phyloP scores from a whole-genome alignment of 2,888 invertebrate species.

The Neoaliturus tenellus region DNA sequence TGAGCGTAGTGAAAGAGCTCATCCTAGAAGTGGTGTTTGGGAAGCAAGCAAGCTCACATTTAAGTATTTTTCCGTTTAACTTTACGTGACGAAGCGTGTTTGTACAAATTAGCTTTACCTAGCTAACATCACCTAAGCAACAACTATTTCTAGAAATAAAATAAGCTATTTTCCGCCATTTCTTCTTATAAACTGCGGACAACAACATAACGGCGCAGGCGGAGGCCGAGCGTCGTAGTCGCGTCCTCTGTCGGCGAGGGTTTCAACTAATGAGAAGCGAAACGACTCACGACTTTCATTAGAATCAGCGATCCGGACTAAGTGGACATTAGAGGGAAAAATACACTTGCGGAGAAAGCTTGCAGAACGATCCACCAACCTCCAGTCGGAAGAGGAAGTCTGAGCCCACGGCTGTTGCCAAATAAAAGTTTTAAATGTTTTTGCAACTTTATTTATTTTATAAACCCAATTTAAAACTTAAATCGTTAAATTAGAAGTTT shows the following conservation, averaged over 20 bases:
- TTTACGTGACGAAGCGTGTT: no score
- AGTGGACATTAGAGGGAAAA: constrained; percentile 19
- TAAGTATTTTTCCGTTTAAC: no score
- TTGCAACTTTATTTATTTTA: no score
- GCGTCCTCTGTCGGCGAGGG: not conserved
- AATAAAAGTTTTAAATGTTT: not conserved
- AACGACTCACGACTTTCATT: constrained; percentile 20
- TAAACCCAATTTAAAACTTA: no score
- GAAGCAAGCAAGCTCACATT: no score
- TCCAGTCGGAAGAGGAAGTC: not conserved
- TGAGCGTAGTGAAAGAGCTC: no score
- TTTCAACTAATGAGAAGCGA: constrained; percentile 10
- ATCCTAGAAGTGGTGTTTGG: no score
- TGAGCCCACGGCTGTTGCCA: not conserved
- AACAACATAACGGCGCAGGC: not conserved
- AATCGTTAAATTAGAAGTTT: no score
- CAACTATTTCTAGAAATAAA: no score
- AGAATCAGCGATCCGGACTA: constrained; percentile 12
- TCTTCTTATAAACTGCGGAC: not conserved
- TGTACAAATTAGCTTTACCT: no score
- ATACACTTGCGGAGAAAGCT: constrained; percentile 24
- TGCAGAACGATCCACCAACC: not conserved
- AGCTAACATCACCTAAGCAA: no score
- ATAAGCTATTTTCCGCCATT: not conserved
- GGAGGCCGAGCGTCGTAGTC: not conserved